Percentiles rank a stretch among this genome's conserved stretches.
Evolutionary conservation across 2,797 vertebrate genomes (phyloP).

Genomic region (Myotis myotis): DNA sequence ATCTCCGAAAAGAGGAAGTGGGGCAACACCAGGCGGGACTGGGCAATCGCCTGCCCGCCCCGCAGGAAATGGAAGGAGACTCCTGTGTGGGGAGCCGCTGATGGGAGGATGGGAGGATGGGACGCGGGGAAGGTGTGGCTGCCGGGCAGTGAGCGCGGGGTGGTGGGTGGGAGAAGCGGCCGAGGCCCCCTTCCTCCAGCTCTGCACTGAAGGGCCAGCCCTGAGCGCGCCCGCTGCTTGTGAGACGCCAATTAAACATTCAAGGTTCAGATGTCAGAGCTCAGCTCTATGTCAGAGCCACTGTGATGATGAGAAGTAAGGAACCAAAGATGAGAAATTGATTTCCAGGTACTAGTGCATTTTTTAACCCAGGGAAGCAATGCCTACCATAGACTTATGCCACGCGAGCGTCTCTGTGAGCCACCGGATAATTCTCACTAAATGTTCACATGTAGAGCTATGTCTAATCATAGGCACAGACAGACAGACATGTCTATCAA

Average conservation of each 20-base stretch:
- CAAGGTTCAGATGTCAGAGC: background rate
- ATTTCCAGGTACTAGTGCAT: background rate
- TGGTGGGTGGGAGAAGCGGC: background rate
- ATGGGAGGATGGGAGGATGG: background rate
- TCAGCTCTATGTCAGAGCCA: background rate
- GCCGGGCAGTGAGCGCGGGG: background rate
- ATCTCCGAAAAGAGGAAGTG: slow-evolving; percentile 58
- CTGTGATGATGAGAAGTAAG: background rate
- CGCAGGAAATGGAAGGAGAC: slow-evolving; percentile 58
- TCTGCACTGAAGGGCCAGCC: background rate
- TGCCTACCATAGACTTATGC: background rate
- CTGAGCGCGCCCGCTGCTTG: background rate
- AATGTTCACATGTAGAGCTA: background rate
- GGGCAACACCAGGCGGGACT: slow-evolving; percentile 39
- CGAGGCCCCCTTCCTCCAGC: no score
- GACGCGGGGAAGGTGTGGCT: background rate
- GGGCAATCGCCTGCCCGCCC: slow-evolving; percentile 10
- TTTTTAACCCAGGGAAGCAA: background rate
- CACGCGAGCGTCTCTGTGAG: background rate
- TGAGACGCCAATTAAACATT: background rate
- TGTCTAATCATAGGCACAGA: background rate
- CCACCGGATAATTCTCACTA: background rate
- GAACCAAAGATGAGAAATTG: background rate
- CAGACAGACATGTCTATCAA: background rate
- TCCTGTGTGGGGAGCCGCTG: background rate